A percentile compares a stretch with the other conserved stretches of the same genome.
Conservation (phyloP, 1,140 invertebrate genomes). For the Paracyclopina nana region DNA sequence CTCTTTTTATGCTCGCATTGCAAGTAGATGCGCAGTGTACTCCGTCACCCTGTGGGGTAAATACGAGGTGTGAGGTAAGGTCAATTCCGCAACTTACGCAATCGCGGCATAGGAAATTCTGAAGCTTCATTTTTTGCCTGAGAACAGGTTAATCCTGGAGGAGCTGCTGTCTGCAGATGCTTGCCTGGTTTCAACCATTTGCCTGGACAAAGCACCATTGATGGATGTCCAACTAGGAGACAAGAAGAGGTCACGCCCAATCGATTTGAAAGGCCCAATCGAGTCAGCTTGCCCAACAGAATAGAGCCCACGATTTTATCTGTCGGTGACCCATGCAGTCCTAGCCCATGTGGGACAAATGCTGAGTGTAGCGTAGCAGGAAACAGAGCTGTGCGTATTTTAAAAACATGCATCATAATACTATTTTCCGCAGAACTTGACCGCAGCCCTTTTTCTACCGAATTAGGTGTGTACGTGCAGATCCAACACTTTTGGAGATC, state of each 20-base stretch:
- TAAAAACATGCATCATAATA: constrained; percentile 18
- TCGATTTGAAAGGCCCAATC: background rate
- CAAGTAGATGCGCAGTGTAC: no score
- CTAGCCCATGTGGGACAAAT: constrained; percentile 53
- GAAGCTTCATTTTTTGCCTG: background rate
- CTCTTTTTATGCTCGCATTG: no score
- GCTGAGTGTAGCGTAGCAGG: constrained; percentile 24
- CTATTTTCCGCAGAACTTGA: background rate
- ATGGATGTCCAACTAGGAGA: background rate
- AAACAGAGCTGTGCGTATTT: constrained; percentile 21
- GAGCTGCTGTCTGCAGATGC: constrained; percentile 3
- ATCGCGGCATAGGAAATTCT: background rate
- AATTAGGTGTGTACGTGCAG: constrained; percentile 23
- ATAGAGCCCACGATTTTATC: background rate
- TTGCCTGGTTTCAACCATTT: constrained; percentile 6
- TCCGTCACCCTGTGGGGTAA: background rate
- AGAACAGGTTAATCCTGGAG: background rate
- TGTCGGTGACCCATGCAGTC: constrained; percentile 30
- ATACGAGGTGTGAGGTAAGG: background rate
- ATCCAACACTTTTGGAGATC: constrained; percentile 25
- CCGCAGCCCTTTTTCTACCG: background rate
- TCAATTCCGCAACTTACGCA: background rate
- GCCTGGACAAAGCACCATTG: constrained; percentile 5
- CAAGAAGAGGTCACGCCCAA: background rate
- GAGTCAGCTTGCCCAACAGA: background rate